phyloP scores from a whole-genome alignment of 2,797 vertebrate genomes.

The Brachyalestes nurse region DNA sequence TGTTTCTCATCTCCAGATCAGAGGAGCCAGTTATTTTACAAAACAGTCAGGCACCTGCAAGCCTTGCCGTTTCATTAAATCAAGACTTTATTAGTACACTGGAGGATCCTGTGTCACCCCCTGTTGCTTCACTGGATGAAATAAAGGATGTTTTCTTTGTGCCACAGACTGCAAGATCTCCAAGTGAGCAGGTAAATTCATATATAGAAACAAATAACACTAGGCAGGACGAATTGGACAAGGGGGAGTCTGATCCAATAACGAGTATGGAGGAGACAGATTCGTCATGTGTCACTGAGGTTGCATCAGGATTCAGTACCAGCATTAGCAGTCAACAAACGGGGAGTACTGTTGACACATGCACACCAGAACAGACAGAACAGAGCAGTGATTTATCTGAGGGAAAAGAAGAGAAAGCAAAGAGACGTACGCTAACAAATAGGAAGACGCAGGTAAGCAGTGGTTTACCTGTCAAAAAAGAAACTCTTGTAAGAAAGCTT shows the following conservation, averaged over 20 bases:
- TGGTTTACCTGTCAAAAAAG: slow-evolving; percentile 58
- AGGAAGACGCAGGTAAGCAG: slow-evolving; percentile 65
- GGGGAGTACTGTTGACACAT: slow-evolving; percentile 16
- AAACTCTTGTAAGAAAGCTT: slow-evolving; percentile 67
- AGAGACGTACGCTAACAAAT: slow-evolving; percentile 41
- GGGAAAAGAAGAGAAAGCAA: slow-evolving; percentile 45
- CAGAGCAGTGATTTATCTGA: slow-evolving; percentile 62
- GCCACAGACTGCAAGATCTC: slow-evolving; percentile 73
- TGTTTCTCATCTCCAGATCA: slow-evolving; percentile 67
- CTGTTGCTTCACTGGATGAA: slow-evolving; percentile 69
- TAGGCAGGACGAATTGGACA: slow-evolving; percentile 41
- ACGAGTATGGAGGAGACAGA: slow-evolving; percentile 14
- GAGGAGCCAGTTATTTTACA: slow-evolving; percentile 53
- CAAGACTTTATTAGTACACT: slow-evolving; percentile 73
- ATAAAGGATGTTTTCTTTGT: slow-evolving; percentile 70
- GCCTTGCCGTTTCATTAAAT: slow-evolving; percentile 60
- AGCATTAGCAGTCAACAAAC: slow-evolving; percentile 46
- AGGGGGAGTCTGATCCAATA: slow-evolving; percentile 50
- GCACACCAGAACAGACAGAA: slow-evolving; percentile 38
- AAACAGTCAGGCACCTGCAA: slow-evolving; percentile 41
- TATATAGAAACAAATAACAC: slow-evolving; percentile 48
- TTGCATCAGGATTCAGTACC: slow-evolving; percentile 45
- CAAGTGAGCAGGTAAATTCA: slow-evolving; percentile 61
- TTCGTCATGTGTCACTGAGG: slow-evolving; percentile 42
- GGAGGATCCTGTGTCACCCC: slow-evolving; percentile 74